Evolutionary conservation across 2,888 invertebrate species (phyloP).

Genomic region (Helicoverpa assulta): DNA sequence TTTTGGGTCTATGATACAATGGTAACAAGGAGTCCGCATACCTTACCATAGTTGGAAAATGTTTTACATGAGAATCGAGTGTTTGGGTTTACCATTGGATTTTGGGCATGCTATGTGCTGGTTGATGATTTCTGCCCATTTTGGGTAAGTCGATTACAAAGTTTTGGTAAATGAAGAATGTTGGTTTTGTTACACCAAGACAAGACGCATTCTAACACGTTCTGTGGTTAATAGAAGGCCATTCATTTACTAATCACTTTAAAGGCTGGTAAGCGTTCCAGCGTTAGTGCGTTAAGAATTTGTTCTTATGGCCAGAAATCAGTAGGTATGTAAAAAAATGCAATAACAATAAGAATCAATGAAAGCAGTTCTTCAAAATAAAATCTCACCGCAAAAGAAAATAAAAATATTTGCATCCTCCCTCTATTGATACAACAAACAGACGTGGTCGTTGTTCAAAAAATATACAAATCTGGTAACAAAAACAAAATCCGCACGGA

Average conservation of each 20-base stretch:
- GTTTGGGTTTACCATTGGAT: conserved; percentile 29
- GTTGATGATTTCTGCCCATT: conserved; percentile 11
- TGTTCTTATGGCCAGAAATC: no score
- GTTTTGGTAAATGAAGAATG: conserved; percentile 23
- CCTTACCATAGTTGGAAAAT: conserved; percentile 47
- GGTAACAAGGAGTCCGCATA: conserved; percentile 34
- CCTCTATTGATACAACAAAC: conserved; percentile 73
- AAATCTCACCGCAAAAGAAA: conserved; percentile 4
- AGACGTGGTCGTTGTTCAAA: conserved; percentile 65
- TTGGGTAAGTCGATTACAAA: conserved; percentile 21
- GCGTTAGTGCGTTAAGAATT: no score
- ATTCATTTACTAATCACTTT: neutral
- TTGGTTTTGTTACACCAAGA: neutral
- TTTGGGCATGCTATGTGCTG: conserved; percentile 26
- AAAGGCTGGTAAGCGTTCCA: no score
- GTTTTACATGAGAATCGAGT: conserved; percentile 41
- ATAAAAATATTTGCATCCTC: conserved; percentile 68
- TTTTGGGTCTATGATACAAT: conserved; percentile 49
- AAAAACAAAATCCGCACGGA: conserved; percentile 80
- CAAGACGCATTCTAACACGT: neutral
- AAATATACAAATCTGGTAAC: conserved; percentile 81
- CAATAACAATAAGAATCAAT: neutral
- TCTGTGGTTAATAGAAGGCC: neutral
- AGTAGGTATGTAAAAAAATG: neutral
- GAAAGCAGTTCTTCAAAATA: neutral